Evolutionary conservation across 2,797 vertebrate species (phyloP).

Genomic region (Acipenser oxyrinchus): DNA sequence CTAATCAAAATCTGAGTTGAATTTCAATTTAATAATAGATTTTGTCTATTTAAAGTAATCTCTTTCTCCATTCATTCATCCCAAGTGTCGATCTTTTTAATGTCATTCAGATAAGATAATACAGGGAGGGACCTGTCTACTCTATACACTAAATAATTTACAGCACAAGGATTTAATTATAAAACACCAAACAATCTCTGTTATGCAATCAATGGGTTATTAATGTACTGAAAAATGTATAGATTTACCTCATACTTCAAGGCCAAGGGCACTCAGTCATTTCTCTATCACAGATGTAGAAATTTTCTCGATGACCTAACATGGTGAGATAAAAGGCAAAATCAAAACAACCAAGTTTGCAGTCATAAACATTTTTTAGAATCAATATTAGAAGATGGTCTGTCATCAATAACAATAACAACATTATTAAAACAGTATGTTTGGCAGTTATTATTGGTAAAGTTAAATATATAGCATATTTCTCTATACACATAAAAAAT

Average conservation of each 20-base stretch:
- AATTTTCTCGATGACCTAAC: slow-evolving; percentile 72
- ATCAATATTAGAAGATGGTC: neutral
- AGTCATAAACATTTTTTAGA: neutral
- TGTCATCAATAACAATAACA: no score
- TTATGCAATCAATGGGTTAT: slow-evolving; percentile 7
- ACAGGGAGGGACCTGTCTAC: slow-evolving; percentile 7
- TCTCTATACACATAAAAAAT: no score
- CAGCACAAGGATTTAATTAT: slow-evolving; percentile 10
- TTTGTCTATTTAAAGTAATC: no score
- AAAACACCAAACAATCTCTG: slow-evolving; percentile 4
- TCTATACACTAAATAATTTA: slow-evolving; percentile 4
- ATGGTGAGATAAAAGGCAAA: slow-evolving; percentile 34
- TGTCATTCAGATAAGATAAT: slow-evolving; percentile 6
- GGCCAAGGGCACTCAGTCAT: slow-evolving; percentile 35
- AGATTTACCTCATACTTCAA: slow-evolving; percentile 60
- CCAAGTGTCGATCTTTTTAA: neutral
- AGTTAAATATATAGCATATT: no score
- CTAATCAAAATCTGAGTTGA: no score
- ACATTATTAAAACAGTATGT: no score
- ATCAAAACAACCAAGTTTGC: slow-evolving; percentile 24
- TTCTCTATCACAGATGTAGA: slow-evolving; percentile 68
- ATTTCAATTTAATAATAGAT: no score
- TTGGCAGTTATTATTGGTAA: no score
- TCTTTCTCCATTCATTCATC: neutral
- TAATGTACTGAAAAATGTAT: slow-evolving; percentile 13